Base-by-base conservation (phyloP, 2,113 vertebrate species). In the Cavia aperea region DNA sequence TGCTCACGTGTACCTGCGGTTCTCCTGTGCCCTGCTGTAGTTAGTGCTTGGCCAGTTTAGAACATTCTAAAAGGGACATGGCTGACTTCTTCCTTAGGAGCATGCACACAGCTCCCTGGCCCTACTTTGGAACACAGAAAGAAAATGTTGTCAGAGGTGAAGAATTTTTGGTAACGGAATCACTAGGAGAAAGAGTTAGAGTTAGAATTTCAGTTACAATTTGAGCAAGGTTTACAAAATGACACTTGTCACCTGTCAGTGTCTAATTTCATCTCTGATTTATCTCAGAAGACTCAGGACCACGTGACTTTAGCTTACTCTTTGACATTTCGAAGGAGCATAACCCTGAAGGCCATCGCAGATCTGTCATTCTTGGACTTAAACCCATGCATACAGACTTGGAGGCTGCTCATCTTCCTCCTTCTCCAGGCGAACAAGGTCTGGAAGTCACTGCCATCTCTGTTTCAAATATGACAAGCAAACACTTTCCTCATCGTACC, bases 251-350 rank as follows among this genome's bases (percentile, higher is more conserved):
- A 73, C 7, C 21, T 43, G 9, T 49, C 15, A 46, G 7, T 18
- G 5, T 39, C 51, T 78, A 72, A 77, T 65, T 88, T 77, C 46
- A 33, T 58, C 19, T 81, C 85, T 58, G 33, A 23, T 68, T 81
- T 75, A 33, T 63, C 84, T 88, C 14, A 58, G 39, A 82, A 94
- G 58, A 89, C 19, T 73, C n/a, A 89, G 26, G 78, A 72, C 72
- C n/a, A 73, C 83, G 33, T 24, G 43, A 65, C 49, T 73, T 83
- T 39, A 43, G 19, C 33, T 84, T 60, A 56, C 43, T 92, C 49
- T 73, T 39, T 51, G 29, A 7, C 7, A 36, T 51, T 78, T 60
- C 9, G 65, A 56, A 54, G 75, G 51, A 65, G 39, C 14, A 21
- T 86, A n/a, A 72, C 56, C 62, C 19, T 36, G 24, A 70, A 88